Conservation (phyloP, 2,797 vertebrate species). For the Geotrypetes seraphini region DNA sequence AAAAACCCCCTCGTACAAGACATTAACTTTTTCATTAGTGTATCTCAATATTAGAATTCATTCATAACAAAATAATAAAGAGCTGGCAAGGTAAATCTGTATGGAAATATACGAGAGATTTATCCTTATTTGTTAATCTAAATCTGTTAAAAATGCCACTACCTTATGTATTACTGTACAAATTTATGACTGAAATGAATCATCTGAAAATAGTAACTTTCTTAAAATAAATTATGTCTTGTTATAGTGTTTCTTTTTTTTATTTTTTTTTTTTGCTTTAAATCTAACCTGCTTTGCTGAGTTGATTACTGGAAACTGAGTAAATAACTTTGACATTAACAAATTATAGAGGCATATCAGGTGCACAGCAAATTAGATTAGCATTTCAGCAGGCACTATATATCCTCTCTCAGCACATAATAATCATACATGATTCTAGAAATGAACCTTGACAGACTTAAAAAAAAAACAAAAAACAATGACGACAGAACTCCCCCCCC, state of each 20-base stretch:
- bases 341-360: slow-evolving; percentile 14
- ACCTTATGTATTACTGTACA: background rate
- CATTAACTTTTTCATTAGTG: too few species aligned
- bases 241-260: too few species aligned
- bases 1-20: too few species aligned
- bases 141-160: slow-evolving; percentile 2
- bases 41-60: too few species aligned
- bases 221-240: slow-evolving; percentile 9
- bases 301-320: slow-evolving; percentile 17
- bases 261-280: background rate
- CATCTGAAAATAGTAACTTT: slow-evolving; percentile 9
- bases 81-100: too few species aligned
- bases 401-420: slow-evolving; percentile 10
- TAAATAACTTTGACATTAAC: slow-evolving; percentile 2
- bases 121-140: slow-evolving; percentile 1
- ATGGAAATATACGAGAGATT: too few species aligned
- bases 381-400: slow-evolving; percentile 8
- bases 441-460: too few species aligned
- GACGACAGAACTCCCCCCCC: too few species aligned
- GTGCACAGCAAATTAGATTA: slow-evolving; percentile 26
- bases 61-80: too few species aligned
- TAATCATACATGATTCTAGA: too few species aligned
- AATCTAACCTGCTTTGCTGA: slow-evolving; percentile 18
- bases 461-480: too few species aligned
- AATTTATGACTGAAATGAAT: background rate